Conservation (phyloP, 2,113 vertebrate genomes). For the Indri indri region DNA sequence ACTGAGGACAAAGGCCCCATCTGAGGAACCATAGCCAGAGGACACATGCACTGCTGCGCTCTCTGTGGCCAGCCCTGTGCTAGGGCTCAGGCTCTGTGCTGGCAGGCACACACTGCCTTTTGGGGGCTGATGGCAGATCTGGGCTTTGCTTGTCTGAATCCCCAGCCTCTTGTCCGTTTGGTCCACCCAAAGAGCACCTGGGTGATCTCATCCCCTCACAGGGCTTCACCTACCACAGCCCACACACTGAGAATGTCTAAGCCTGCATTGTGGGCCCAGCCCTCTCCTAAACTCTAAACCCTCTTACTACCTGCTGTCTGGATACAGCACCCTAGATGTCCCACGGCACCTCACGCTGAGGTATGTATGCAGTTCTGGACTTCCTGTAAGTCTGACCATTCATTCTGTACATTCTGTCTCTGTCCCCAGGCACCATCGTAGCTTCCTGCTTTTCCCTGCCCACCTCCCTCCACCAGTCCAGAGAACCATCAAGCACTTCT, state of each 20-base stretch:
- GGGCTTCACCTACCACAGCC: neutral
- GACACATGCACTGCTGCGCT: neutral
- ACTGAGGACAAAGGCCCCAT: conserved; percentile 46
- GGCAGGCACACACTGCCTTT: neutral
- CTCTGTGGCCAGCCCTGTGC: neutral
- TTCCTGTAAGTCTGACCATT: neutral
- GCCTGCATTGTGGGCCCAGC: fast-evolving
- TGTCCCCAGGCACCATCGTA: fast-evolving
- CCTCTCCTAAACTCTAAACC: neutral
- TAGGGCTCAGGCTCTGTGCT: neutral
- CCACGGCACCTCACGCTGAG: neutral
- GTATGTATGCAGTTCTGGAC: fast-evolving
- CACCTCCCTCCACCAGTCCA: neutral
- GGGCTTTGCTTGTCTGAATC: neutral
- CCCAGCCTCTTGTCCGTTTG: neutral
- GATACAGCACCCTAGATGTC: neutral
- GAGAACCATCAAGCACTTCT: neutral
- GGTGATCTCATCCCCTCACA: neutral
- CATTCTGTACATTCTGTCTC: neutral
- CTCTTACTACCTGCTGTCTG: neutral
- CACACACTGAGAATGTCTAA: neutral
- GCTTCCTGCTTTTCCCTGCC: neutral
- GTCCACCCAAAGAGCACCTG: neutral
- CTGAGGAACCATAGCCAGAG: neutral
- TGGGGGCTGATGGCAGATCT: neutral